Evolutionary conservation across 2,113 vertebrate genomes (phyloP).

Genomic region (Chloebia gouldiae): DNA sequence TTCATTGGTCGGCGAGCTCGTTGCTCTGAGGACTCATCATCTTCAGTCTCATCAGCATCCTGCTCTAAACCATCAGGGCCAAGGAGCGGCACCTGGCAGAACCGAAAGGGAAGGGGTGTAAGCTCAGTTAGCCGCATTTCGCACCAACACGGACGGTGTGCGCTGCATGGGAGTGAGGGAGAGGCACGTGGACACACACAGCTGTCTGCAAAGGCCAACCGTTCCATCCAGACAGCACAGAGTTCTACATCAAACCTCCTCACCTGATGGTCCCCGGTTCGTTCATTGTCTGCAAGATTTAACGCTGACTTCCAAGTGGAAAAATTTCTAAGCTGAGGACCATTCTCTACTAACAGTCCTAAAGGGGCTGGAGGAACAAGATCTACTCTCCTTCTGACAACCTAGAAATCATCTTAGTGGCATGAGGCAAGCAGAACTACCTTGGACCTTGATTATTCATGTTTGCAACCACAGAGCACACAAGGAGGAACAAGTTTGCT

Average conservation of each 20-base stretch:
- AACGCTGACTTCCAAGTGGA: neutral
- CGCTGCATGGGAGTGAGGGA: neutral
- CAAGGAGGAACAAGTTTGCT: neutral
- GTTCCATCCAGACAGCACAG: accelerated
- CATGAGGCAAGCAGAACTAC: neutral
- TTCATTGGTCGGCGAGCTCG: conserved; percentile 97
- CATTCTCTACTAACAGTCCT: neutral
- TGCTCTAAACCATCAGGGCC: conserved; percentile 81
- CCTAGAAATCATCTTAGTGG: neutral
- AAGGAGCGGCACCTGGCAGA: conserved; percentile 78
- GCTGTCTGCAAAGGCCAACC: neutral
- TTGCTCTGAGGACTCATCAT: conserved; percentile 89
- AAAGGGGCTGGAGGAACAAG: neutral
- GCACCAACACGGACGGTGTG: neutral
- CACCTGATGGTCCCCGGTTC: neutral
- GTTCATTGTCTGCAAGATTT: neutral
- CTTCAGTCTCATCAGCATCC: conserved; percentile 85
- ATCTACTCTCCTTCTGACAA: neutral
- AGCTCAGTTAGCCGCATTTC: neutral
- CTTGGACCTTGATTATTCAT: accelerated
- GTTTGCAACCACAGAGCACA: neutral
- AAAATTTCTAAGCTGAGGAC: neutral
- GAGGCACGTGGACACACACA: accelerated
- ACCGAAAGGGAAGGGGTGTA: neutral
- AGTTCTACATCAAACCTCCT: neutral